These are phyloP conservation scores for Lasioglossum lativentre DNA, from an alignment of 2,888 invertebrate genomes.

Conservation along the genomic window DNA sequence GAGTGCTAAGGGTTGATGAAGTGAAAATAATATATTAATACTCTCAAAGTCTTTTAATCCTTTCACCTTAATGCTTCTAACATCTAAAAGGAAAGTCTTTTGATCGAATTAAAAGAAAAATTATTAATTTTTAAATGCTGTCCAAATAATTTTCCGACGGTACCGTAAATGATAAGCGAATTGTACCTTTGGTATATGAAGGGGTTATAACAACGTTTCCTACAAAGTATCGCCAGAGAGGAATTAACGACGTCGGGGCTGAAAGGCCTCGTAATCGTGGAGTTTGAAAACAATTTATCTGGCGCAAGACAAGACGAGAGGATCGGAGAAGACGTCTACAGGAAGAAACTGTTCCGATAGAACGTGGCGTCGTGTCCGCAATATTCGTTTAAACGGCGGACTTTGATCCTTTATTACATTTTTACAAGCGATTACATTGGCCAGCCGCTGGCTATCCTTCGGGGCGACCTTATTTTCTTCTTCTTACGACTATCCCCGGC, in stretches of 20 bases:
- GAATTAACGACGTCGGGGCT: not conserved
- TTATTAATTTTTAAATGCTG: too few species aligned
- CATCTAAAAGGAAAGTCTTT: not conserved
- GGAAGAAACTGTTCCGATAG: slow-evolving; percentile 18
- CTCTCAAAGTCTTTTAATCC: too few species aligned
- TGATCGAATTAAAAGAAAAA: not conserved
- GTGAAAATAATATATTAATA: too few species aligned
- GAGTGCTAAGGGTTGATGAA: too few species aligned
- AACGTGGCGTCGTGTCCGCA: slow-evolving; percentile 34
- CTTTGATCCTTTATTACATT: slow-evolving; percentile 83
- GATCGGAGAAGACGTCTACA: slow-evolving; percentile 5
- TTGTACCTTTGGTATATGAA: not conserved
- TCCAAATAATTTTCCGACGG: too few species aligned
- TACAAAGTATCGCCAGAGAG: not conserved
- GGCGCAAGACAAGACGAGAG: not conserved
- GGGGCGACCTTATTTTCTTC: slow-evolving; percentile 68
- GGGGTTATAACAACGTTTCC: not conserved
- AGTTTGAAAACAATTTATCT: slow-evolving; percentile 10
- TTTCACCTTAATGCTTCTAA: not conserved
- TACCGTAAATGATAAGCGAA: too few species aligned
- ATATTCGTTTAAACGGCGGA: slow-evolving; percentile 69
- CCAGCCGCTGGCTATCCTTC: slow-evolving; percentile 79
- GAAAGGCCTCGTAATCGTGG: not conserved
- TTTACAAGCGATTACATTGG: slow-evolving; percentile 83
- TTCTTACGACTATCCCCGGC: slow-evolving; percentile 60